Base-by-base conservation (phyloP, 2,113 vertebrate genomes). In the Saguinus midas region DNA sequence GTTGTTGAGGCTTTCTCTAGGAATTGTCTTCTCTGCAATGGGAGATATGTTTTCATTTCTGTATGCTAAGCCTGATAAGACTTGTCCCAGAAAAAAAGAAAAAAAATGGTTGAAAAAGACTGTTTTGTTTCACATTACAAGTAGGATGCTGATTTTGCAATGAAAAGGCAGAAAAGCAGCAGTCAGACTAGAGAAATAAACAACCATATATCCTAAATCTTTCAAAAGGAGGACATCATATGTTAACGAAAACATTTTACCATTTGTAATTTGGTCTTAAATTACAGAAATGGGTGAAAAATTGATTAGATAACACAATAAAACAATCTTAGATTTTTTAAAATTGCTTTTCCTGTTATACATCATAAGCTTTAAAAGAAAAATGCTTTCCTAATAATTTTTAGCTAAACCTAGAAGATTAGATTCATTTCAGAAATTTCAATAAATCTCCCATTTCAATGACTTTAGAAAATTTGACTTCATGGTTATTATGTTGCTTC, bases 201-300 rank as follows among this genome's bases (percentile, higher is more conserved):
- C 35, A 64, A 16, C 1, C 8, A 73, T 45, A 13, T 6, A 87
- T 75, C 32, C 18, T 57, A 87, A 95, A 64, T 48, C 1, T 20
- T 83, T 90, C 8, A n/a, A 45, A 68, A 50, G 4, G 2, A 14
- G 80, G 58, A 20, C 2, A 75, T 52, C 70, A 40, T 17, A 64
- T 86, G 70, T 57, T 95, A 85, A 66, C 85, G 68, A 40, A 86
- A 76, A 16, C 29, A 87, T 61, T 93, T 83, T 85, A 64, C 37
- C 32, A 70, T 94, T 91, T 93, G 57, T 80, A 88, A 93, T 84
- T 91, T 91, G 16, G 6, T 80, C 83, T 55, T 92, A 75, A 83
- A 95, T 70, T 95, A 95, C 45, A 85, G 35, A 92, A 73, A 32
- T 76, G 29, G 13, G 3, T 76, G 32, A 90, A 94, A 95, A 92